Evolutionary conservation across 2,797 vertebrate species (phyloP).

Genomic region (Cirrhinus molitorella): DNA sequence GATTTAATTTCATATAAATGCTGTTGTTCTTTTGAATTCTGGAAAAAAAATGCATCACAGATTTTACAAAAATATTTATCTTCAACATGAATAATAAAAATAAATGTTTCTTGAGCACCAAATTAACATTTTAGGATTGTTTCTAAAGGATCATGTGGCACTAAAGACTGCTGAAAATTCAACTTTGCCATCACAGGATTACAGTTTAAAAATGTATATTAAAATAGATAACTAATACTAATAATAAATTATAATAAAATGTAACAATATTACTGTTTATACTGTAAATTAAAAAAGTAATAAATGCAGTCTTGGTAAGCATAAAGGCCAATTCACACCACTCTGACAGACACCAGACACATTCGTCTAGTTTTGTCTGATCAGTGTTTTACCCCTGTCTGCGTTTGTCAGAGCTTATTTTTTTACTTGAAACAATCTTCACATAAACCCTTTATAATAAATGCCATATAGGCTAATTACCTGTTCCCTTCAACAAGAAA

Average conservation of each 20-base stretch:
- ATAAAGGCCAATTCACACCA: too few species aligned
- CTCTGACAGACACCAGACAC: too few species aligned
- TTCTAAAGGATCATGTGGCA: not conserved
- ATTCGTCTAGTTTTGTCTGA: too few species aligned
- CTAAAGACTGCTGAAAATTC: not conserved
- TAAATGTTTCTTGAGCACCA: not conserved
- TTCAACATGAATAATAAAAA: not conserved
- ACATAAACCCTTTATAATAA: too few species aligned
- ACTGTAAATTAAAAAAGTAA: not conserved
- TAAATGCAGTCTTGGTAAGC: not conserved
- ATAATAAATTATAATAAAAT: not conserved
- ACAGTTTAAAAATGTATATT: not conserved
- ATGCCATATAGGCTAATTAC: too few species aligned
- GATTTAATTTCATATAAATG: not conserved
- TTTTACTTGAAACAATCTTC: too few species aligned
- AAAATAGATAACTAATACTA: not conserved
- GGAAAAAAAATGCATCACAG: not conserved
- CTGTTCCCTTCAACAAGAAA: too few species aligned
- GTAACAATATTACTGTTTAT: not conserved
- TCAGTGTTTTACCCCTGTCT: too few species aligned
- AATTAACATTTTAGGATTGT: not conserved
- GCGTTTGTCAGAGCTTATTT: too few species aligned
- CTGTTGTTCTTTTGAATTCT: not conserved
- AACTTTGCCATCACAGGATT: not conserved
- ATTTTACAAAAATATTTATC: not conserved